Evolutionary conservation across 2,888 invertebrate genomes (phyloP), one percentile per base, ranked within the genome.

Genomic region (Clusia tigrina): DNA sequence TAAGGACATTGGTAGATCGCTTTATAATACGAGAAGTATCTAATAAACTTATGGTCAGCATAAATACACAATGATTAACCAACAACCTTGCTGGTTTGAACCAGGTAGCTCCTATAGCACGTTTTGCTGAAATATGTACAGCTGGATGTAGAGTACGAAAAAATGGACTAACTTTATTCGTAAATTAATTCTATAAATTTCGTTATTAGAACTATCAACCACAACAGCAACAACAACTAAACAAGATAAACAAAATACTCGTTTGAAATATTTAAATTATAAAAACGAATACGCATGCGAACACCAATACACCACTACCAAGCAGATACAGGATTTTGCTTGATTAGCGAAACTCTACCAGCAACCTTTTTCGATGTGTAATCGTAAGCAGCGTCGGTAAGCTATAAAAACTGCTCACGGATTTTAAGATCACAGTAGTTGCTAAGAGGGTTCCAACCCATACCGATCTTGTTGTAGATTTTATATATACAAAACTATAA

Each of bases 221-320:
- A 42, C 22, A 63, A 51, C 26, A 69, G 58, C 57, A 63, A 60
- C 64, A 59, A 58, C 54, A 66, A 61, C 64, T 69, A 69, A 66
- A 58, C 60, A 61, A 74, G 70, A 77, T 72, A 79, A 81, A 81
- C 77, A 80, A 78, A 77, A 80, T 80, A 81, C 81, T 71, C 74
- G 81, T 80, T 81, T 80, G 65, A 66, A 68, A 64, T 77, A 80
- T 81, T 80, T 69, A 80, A 79, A 78, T 74, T 69, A 72, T 69
- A 51, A 51, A 57, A 63, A 60, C 51, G 22, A 59, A 48, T 23
- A 32, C 63, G 56, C 60, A 32, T n/a, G 18, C 32, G 12, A 32
- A 32, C 12, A 42, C 42, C 6, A 42, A 17, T 17, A 42, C n/a
- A 3, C 9, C 12, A 15, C 20, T 32, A 6, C 54, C 54, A 56